Percentiles rank a stretch among this genome's conserved stretches.
Evolutionary conservation across 2,888 invertebrate species (phyloP).

Genomic region (Ochropleura plecta): DNA sequence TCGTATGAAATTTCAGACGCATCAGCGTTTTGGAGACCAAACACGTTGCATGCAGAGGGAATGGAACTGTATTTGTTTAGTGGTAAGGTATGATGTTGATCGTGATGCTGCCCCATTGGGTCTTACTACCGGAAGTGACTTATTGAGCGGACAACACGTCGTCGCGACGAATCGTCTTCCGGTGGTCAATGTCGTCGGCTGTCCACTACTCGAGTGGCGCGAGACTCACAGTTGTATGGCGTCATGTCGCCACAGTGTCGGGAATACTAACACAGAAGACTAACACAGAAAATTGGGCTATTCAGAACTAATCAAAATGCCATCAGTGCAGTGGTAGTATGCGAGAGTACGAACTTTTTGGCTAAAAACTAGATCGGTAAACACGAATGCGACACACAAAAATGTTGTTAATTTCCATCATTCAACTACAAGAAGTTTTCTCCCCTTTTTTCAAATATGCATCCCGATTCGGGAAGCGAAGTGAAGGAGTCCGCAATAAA

Average conservation of each 20-base stretch:
- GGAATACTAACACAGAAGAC: background rate
- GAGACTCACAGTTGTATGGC: constrained; percentile 60
- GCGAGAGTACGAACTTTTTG: background rate
- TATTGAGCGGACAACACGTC: constrained; percentile 79
- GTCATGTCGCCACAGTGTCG: constrained; percentile 7
- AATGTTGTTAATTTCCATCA: background rate
- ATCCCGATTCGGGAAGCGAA: too few relatives aligned
- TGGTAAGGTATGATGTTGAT: constrained; percentile 56
- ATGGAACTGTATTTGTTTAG: constrained; percentile 22
- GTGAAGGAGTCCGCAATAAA: too few relatives aligned
- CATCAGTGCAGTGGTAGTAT: background rate
- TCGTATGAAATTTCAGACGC: constrained; percentile 61
- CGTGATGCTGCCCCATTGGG: constrained; percentile 29
- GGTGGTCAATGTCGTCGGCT: constrained; percentile 80
- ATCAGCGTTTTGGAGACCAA: constrained; percentile 59
- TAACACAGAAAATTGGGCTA: background rate
- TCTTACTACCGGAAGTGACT: constrained; percentile 77
- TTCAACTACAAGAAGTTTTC: background rate
- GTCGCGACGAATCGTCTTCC: constrained; percentile 82
- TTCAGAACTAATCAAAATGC: background rate
- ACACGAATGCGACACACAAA: background rate
- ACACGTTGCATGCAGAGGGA: constrained; percentile 5
- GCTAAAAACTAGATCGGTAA: background rate
- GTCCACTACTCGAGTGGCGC: constrained; percentile 46
- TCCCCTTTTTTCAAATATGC: too few relatives aligned